Conservation (phyloP, 2,888 invertebrate species). For the Rotaria sp. region DNA sequence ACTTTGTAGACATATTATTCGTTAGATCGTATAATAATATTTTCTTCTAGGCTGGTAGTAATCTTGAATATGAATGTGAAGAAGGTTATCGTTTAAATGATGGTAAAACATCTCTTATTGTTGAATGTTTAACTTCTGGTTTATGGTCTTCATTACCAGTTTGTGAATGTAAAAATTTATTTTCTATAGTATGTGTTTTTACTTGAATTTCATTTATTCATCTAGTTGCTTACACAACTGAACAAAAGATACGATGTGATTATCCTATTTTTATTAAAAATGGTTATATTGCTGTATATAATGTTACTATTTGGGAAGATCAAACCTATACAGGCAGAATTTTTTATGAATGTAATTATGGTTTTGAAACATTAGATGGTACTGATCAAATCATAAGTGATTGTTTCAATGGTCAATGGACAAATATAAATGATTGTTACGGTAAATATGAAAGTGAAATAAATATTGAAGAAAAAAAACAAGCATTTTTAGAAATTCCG, state of each 20-base stretch:
- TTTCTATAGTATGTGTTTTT: background rate
- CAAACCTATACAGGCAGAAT: conserved; percentile 7
- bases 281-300: background rate
- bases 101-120: background rate
- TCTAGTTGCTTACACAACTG: background rate
- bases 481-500: background rate
- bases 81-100: background rate
- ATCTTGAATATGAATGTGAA: background rate
- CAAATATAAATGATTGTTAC: background rate
- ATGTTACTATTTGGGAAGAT: conserved; percentile 18
- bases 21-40: background rate
- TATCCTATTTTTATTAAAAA: background rate
- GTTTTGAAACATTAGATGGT: background rate
- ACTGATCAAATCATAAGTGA: background rate
- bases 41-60: background rate
- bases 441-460: background rate
- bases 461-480: background rate
- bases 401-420: background rate
- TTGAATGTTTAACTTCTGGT: background rate
- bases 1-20: no score
- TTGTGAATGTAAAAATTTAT: background rate
- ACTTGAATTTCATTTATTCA: background rate
- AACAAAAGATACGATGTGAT: background rate
- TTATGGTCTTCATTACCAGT: background rate
- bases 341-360: conserved; percentile 29